Conservation (phyloP, 2,113 vertebrate genomes). For the Ptychochromis oligacanthus region DNA sequence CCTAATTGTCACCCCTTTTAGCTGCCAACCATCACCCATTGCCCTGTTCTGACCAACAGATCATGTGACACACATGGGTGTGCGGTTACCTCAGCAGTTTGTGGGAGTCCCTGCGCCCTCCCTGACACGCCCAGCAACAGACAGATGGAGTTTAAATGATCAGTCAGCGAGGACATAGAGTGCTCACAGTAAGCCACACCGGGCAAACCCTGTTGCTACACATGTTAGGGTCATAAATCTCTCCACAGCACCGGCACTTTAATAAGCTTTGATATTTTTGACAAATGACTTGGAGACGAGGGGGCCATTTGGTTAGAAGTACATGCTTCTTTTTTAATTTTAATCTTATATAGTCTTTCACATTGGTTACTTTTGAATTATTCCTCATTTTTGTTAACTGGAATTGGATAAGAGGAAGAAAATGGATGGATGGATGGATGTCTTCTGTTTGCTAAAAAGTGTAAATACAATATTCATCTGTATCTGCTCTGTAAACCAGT, state of each 20-base stretch:
- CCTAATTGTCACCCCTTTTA: neutral
- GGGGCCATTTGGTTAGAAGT: neutral
- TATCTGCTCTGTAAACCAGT: neutral
- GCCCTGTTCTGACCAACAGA: neutral
- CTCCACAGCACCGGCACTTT: neutral
- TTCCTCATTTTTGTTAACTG: neutral
- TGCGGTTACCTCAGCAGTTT: conserved; percentile 16
- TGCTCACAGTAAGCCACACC: conserved; percentile 26
- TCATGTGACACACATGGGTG: conserved; percentile 12
- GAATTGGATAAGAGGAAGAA: too few relatives aligned
- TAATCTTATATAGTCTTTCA: neutral
- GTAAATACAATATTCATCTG: neutral
- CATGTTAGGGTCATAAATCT: conserved; percentile 31
- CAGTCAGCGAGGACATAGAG: neutral
- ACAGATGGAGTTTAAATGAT: conserved; percentile 6
- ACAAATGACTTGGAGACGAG: neutral
- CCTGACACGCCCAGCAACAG: conserved; percentile 7
- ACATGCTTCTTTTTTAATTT: neutral
- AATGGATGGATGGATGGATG: too few relatives aligned
- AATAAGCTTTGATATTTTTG: neutral
- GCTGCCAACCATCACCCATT: neutral
- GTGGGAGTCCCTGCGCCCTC: conserved; percentile 2
- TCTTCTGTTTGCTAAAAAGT: neutral
- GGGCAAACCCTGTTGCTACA: conserved; percentile 12
- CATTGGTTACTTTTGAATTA: neutral